Evolutionary conservation across 2,888 invertebrate genomes (phyloP).

Genomic region (Catonia carolina): DNA sequence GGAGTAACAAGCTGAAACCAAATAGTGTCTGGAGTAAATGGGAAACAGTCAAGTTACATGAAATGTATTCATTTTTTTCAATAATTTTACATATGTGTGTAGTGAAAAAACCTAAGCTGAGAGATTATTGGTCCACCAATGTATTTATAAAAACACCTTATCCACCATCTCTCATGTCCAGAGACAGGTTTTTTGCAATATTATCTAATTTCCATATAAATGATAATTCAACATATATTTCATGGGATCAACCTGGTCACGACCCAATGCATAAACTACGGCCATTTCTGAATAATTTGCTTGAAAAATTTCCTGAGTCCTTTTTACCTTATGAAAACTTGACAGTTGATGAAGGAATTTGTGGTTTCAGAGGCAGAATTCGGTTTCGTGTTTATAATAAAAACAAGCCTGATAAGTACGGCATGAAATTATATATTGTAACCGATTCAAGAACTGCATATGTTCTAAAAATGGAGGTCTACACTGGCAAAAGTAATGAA

Average conservation of each 20-base stretch:
- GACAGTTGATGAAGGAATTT: slow-evolving; percentile 15
- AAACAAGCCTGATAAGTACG: slow-evolving; percentile 17
- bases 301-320: slow-evolving; percentile 1
- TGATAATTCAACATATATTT: background rate
- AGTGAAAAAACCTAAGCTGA: background rate
- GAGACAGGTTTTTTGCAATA: slow-evolving; percentile 11
- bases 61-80: slow-evolving; percentile 12
- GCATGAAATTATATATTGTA: slow-evolving; percentile 14
- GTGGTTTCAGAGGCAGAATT: slow-evolving; percentile 18
- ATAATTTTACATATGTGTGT: slow-evolving; percentile 15
- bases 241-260: slow-evolving; percentile 7
- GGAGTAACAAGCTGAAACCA: slow-evolving; percentile 3
- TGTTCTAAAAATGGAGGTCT: slow-evolving; percentile 10
- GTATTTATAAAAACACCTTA: background rate
- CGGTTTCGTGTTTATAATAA: slow-evolving; percentile 8
- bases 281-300: slow-evolving; percentile 9
- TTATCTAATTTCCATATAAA: slow-evolving; percentile 14
- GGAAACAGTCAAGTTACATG: slow-evolving; percentile 5
- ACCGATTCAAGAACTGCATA: slow-evolving; percentile 16
- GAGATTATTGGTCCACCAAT: slow-evolving; percentile 12
- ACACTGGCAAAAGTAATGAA: slow-evolving; percentile 16
- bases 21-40: slow-evolving; percentile 15
- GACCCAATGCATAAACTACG: slow-evolving; percentile 8
- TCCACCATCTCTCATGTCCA: slow-evolving; percentile 6
- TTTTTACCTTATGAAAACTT: slow-evolving; percentile 17